Evolutionary conservation across 1,140 invertebrate species (phyloP).

Genomic region (Trichonephila inaurata): DNA sequence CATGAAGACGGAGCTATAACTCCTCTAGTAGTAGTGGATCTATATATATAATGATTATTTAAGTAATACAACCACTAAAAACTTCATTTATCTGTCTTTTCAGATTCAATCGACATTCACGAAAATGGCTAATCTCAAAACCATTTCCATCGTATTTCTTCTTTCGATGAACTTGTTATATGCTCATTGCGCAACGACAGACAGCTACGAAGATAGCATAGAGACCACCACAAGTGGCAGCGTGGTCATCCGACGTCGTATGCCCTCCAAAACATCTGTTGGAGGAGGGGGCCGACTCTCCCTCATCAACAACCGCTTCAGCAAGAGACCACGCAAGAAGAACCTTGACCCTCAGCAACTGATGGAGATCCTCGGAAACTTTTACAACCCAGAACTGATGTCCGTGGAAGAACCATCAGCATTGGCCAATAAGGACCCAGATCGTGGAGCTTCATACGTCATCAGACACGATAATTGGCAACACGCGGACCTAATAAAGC

Average conservation of each 20-base stretch:
- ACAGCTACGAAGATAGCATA: background rate
- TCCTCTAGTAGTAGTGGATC: too few relatives aligned
- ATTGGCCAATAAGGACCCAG: conserved; percentile 1
- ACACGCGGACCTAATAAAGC: conserved; percentile 54
- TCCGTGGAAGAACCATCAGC: conserved; percentile 75
- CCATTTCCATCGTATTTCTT: background rate
- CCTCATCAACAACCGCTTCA: conserved; percentile 58
- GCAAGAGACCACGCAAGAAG: conserved; percentile 51
- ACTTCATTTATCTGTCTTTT: background rate
- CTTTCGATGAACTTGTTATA: background rate
- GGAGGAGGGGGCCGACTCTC: conserved; percentile 16
- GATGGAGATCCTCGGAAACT: conserved; percentile 66
- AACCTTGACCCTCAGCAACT: conserved; percentile 65
- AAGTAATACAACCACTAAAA: too few relatives aligned
- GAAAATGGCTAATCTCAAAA: background rate
- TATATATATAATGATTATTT: too few relatives aligned
- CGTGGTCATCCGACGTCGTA: conserved; percentile 1
- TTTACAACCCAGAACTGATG: conserved; percentile 76
- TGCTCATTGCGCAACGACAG: background rate
- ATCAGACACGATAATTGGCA: conserved; percentile 17
- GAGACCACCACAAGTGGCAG: conserved; percentile 29
- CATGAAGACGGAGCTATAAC: too few relatives aligned
- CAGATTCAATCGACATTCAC: background rate
- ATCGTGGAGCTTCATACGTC: background rate
- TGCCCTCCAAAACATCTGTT: background rate